Percentiles rank a stretch among this genome's conserved stretches.
Evolutionary conservation across 2,888 invertebrate genomes (phyloP).

Genomic region (Heteromurus nitidus): DNA sequence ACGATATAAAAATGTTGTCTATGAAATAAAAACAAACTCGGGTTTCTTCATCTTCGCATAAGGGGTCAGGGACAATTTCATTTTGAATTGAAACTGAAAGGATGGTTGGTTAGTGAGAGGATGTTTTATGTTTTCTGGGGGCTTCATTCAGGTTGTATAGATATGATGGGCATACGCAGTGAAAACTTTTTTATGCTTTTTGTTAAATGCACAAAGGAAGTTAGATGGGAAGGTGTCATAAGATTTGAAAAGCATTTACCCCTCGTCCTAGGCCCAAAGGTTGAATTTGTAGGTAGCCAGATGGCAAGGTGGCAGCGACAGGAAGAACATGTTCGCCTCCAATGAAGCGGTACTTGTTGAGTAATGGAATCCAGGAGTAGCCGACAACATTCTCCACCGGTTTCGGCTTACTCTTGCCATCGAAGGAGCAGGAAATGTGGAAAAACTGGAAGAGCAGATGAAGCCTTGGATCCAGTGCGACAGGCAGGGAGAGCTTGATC

Average conservation of each 20-base stretch:
- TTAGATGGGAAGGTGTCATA: no score
- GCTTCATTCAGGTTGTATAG: no score
- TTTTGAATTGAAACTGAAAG: no score
- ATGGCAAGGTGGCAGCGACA: constrained; percentile 90
- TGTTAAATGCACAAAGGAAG: no score
- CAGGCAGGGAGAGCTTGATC: constrained; percentile 92
- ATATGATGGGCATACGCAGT: no score
- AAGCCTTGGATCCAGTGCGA: constrained; percentile 88
- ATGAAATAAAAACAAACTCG: background rate
- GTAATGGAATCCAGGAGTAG: constrained; percentile 93
- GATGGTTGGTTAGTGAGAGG: no score
- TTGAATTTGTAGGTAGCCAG: constrained; percentile 92
- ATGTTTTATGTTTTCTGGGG: no score
- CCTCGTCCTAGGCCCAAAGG: constrained; percentile 93
- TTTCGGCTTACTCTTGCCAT: constrained; percentile 78
- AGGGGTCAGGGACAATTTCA: no score
- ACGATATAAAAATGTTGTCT: no score
- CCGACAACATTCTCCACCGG: constrained; percentile 87
- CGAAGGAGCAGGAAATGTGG: constrained; percentile 89
- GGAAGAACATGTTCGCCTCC: constrained; percentile 89
- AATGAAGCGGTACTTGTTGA: constrained; percentile 83
- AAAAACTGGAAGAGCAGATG: constrained; percentile 96
- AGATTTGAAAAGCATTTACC: constrained; percentile 83
- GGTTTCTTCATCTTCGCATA: no score
- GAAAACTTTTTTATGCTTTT: no score